Evolutionary conservation across 1,140 invertebrate species (phyloP).

Genomic region (Conopomorpha cramerella): DNA sequence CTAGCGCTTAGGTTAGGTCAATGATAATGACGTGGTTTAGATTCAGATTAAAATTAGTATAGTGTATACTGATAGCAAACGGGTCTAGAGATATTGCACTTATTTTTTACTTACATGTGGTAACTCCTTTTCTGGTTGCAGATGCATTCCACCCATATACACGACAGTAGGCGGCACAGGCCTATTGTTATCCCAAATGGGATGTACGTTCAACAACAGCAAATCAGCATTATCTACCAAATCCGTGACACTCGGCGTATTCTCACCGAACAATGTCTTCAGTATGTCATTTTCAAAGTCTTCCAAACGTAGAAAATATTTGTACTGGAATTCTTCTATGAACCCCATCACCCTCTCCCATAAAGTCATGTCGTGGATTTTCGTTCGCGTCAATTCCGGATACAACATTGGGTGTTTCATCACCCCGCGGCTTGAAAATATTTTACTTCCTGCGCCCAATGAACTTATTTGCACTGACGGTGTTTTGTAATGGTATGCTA

Average conservation of each 20-base stretch:
- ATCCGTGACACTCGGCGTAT: conserved; percentile 15
- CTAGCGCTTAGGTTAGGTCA: too few species aligned
- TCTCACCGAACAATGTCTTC: conserved; percentile 12
- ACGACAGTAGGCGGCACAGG: conserved; percentile 60
- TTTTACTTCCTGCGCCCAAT: conserved; percentile 11
- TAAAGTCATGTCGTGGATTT: conserved; percentile 9
- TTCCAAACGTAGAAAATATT: conserved; percentile 2
- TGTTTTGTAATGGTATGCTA: conserved; percentile 17
- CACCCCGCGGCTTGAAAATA: conserved; percentile 10
- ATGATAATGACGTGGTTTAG: not conserved
- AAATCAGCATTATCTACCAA: conserved; percentile 25
- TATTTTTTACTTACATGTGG: conserved; percentile 31
- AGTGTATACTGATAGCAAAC: not conserved
- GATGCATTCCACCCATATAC: conserved; percentile 65
- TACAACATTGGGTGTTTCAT: conserved; percentile 18
- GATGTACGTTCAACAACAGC: conserved; percentile 63
- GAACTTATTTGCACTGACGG: conserved; percentile 23
- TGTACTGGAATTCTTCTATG: conserved; percentile 6
- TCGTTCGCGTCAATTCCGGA: conserved; percentile 7
- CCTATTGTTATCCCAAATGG: conserved; percentile 48
- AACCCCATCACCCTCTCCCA: conserved; percentile 15
- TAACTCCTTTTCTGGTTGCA: conserved; percentile 20
- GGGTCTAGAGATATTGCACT: not conserved
- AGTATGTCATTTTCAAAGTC: conserved; percentile 6
- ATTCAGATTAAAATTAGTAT: not conserved